A percentile compares a stretch with the other conserved stretches of the same genome.
phyloP scores from a whole-genome alignment of 1,140 invertebrate species.

The Lucilia cuprina region DNA sequence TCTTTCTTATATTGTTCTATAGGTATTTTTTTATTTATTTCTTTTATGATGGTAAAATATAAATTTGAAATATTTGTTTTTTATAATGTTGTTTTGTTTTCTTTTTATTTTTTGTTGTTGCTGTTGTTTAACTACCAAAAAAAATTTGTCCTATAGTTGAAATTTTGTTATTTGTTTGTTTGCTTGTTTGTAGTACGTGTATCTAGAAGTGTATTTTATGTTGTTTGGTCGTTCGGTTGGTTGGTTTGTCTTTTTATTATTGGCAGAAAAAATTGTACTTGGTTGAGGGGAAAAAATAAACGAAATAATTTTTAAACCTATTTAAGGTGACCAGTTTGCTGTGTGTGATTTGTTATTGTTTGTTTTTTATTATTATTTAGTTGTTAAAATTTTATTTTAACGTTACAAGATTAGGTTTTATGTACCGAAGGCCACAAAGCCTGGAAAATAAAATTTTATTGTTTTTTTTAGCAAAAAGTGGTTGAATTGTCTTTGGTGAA shows the following conservation, averaged over 20 bases:
- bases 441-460: too few relatives aligned
- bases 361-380: too few relatives aligned
- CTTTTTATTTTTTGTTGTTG: neutral
- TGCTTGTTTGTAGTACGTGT: neutral
- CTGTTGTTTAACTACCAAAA: neutral
- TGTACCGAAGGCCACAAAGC: neutral
- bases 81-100: neutral
- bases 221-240: neutral
- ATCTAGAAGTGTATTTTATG: neutral
- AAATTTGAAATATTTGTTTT: neutral
- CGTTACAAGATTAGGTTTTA: neutral
- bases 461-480: neutral
- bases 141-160: neutral
- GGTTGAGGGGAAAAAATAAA: neutral
- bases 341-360: neutral
- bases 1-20: neutral
- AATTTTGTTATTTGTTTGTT: neutral
- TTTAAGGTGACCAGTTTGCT: neutral
- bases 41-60: neutral
- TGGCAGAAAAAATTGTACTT: neutral
- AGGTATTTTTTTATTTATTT: neutral
- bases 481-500: neutral
- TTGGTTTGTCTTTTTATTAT: neutral
- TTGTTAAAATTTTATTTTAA: neutral
- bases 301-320: neutral